Percentiles rank a stretch among this genome's conserved stretches.
phyloP scores from a whole-genome alignment of 2,797 vertebrate species.

The Myotis daubentonii region DNA sequence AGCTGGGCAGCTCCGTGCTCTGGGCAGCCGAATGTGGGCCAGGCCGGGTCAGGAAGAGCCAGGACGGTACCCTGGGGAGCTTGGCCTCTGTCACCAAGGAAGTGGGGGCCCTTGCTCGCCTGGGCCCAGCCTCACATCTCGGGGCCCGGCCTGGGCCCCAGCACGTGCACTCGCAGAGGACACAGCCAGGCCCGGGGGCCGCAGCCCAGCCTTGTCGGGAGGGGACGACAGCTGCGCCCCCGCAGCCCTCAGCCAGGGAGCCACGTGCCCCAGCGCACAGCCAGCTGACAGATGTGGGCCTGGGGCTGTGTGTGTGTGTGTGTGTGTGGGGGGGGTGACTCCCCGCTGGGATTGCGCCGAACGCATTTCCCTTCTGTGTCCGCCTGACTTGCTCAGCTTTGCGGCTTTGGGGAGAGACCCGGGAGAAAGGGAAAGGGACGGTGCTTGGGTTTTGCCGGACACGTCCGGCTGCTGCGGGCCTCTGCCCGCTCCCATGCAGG shows the following conservation, averaged over 20 bases:
- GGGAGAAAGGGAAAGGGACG: not conserved
- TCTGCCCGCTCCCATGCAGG: not conserved
- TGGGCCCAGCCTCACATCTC: no score
- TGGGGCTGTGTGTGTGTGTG: not conserved
- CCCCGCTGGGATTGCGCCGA: rapidly evolving
- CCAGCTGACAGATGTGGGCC: not conserved
- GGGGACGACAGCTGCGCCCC: no score
- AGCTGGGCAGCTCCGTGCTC: not conserved
- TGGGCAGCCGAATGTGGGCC: not conserved
- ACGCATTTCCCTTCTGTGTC: not conserved
- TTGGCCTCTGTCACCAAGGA: no score
- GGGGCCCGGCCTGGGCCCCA: rapidly evolving
- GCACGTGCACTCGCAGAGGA: not conserved
- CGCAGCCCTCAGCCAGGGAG: not conserved
- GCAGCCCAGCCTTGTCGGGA: not conserved
- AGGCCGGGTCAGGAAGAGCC: not conserved
- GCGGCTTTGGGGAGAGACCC: not conserved
- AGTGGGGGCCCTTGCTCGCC: rapidly evolving
- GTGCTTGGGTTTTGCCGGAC: not conserved
- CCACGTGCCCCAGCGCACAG: rapidly evolving
- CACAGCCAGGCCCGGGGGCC: not conserved
- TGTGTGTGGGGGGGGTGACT: no score
- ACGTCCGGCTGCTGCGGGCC: rapidly evolving
- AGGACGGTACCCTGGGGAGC: rapidly evolving
- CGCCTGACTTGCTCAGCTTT: rapidly evolving